These are phyloP conservation scores for Palloptera scutellata DNA, from an alignment of 2,888 invertebrate species.

Conservation along the genomic window DNA sequence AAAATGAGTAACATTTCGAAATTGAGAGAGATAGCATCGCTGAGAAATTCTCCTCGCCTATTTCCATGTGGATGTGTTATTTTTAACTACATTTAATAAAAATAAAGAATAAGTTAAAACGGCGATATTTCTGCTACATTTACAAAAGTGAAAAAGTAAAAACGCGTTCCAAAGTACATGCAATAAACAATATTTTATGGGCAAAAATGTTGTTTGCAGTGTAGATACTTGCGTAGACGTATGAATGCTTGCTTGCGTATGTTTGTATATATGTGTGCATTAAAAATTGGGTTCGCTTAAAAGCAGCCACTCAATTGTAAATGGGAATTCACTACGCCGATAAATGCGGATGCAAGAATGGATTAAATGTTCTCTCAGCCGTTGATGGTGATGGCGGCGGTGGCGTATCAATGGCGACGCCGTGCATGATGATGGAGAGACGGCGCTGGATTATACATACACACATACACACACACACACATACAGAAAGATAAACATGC, in stretches of 20 bases:
- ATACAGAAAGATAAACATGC: conserved; percentile 17
- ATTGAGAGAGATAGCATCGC: conserved; percentile 24
- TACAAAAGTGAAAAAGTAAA: neutral
- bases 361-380: conserved; percentile 33
- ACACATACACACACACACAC: neutral
- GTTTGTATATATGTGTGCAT: conserved; percentile 6
- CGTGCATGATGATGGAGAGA: neutral
- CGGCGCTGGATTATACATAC: neutral
- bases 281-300: conserved; percentile 13
- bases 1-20: conserved; percentile 36
- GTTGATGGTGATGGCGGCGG: conserved; percentile 17
- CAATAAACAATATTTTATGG: conserved; percentile 42
- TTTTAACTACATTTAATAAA: conserved; percentile 41
- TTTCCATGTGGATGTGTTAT: conserved; percentile 15
- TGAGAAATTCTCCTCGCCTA: too few relatives aligned
- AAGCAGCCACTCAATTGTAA: conserved; percentile 38
- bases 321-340: conserved; percentile 38
- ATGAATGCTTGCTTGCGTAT: neutral
- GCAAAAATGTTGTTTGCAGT: conserved; percentile 19
- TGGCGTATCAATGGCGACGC: neutral
- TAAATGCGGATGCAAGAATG: conserved; percentile 29
- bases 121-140: neutral
- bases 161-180: conserved; percentile 32
- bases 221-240: neutral
- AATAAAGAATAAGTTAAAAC: conserved; percentile 21